Evolutionary conservation across 2,888 invertebrate species (phyloP), one percentile per base, ranked within the genome.

Genomic region (Ophion obscuratus): DNA sequence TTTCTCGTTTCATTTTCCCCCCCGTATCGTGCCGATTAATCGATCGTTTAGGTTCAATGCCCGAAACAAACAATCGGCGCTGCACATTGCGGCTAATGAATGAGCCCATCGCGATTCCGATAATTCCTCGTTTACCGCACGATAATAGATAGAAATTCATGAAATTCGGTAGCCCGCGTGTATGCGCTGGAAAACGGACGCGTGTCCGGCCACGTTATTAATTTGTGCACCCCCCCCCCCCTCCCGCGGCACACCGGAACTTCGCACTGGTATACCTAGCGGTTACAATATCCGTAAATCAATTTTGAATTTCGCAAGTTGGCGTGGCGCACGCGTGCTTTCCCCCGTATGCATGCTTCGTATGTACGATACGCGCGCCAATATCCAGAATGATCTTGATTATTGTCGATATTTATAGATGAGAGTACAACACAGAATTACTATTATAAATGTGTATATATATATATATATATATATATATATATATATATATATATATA

Each of bases 271-370:
- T 86, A 85, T 81, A 78, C 84, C 77, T 44, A 74, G 81, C 75
- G 85, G 83, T 85, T 84, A 75, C 81, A 80, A 82, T 85, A 75
- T 84, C 81, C 81, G 79, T 83, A 67, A 87, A 88, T 88, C 87
- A 85, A 87, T 88, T 82, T 59, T 73, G 80, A 81, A 87, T 84
- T 81, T 81, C 74, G 80, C 74, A 83, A 81, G 73, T 83, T 73
- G 40, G 57, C n/a, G 68, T 57, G n/a, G 66, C 40, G 66, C 80
- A 77, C 77, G 85, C 79, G 79, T 67, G 47, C n/a, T 75, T 24
- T 40, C n/a, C 61, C 62, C 64, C 74, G 61, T 61, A 68, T 59
- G 59, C 47, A 24, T 40, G 14, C 24, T 40, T 36, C 59, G 40
- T 47, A 40, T 4, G 2, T 11, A 47, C 14, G 47, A 47, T 14